Evolutionary conservation across 2,797 vertebrate species (phyloP), one percentile per base, ranked within the genome.

Genomic region (Falco rusticolus): DNA sequence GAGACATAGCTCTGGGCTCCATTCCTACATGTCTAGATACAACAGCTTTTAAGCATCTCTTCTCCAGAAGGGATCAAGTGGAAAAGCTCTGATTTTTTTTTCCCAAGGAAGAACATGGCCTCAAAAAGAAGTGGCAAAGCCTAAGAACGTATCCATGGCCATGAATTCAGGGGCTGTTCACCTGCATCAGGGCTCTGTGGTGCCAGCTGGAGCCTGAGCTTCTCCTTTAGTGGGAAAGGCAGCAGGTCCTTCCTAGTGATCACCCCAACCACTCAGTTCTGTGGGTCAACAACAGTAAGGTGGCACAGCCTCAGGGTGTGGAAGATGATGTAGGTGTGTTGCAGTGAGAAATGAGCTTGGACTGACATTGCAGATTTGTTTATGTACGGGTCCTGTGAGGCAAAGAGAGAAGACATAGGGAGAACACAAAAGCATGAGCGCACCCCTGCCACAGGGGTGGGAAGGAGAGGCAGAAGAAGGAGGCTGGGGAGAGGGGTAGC

Each of bases 231-330:
- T 13, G 45, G 71, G n/a, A 95, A 89, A 60, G 76, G 69, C 79
- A 93, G 96, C 66, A 97, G 94, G 65, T 97, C 89, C 59, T 97
- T 97, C 76, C 94, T 94, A 63, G 94, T 95, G 78, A 96, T 96
- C 69, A 95, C 91, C 17, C 94, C 94, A 85, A 93, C 92, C 57
- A 94, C 89, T 74, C 11, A 29, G 31, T 97, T 98, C 74, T 90
- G 79, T 4, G 9, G 47, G 66, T 97, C 93, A 78, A 97, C 84
- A 64, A 92, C 93, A 15, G 91, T 95, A 69, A 97, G 79, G 48
- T 97, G 97, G 65, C 89, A 68, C 37, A 97, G 95, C 45, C 96
- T 96, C 70, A 97, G 68, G 24, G 96, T 95, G 41, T 91, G 60
- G 82, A 97, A 97, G 51, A 95, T 50, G 76, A 87, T 31, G 18